phyloP scores from a whole-genome alignment of 2,113 vertebrate species.

The Sturnira hondurensis region DNA sequence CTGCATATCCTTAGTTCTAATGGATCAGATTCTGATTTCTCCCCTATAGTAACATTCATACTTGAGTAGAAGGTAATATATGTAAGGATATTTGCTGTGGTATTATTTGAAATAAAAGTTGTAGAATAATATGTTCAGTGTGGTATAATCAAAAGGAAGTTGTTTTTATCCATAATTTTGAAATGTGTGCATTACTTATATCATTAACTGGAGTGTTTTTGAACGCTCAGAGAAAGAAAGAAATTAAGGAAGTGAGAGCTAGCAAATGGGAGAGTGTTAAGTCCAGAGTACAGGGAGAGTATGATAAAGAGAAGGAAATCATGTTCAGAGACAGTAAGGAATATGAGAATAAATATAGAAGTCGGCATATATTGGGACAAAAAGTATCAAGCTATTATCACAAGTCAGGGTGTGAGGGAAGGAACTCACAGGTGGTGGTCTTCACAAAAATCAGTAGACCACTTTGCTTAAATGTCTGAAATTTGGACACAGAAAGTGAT shows the following conservation, averaged over 20 bases:
- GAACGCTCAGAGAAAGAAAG: neutral
- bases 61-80: neutral
- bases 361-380: neutral
- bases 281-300: neutral
- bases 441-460: neutral
- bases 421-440: neutral
- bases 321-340: neutral
- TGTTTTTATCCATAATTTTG: neutral
- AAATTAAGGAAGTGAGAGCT: neutral
- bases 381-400: neutral
- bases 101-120: conserved; percentile 11
- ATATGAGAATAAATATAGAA: neutral
- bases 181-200: neutral
- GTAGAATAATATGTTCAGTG: neutral
- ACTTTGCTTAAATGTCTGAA: conserved; percentile 2
- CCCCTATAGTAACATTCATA: neutral
- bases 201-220: neutral
- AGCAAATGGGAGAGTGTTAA: neutral
- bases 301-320: conserved; percentile 31
- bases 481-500: neutral
- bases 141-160: neutral
- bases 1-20: neutral
- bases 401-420: neutral
- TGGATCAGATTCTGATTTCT: neutral
- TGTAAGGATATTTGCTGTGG: neutral